A percentile compares a stretch with the other conserved stretches of the same genome.
phyloP scores from a whole-genome alignment of 2,888 invertebrate species.

The Synergus itoensis region DNA sequence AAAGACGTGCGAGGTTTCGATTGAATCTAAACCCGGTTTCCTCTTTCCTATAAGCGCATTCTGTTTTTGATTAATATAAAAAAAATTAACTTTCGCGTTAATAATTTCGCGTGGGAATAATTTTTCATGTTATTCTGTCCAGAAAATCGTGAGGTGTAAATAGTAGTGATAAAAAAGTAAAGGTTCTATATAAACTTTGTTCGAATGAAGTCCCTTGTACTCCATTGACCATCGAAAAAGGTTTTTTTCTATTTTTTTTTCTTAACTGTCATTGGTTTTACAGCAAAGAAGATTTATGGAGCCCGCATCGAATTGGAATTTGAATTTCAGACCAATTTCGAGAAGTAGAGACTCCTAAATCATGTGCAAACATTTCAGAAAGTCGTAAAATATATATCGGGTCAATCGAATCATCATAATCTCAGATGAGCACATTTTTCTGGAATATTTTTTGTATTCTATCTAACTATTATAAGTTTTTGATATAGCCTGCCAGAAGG shows the following conservation, averaged over 20 bases:
- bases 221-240: slow-evolving; percentile 20
- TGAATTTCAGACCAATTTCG: slow-evolving; percentile 24
- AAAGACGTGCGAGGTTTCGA: slow-evolving; percentile 33
- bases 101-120: too few relatives aligned
- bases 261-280: slow-evolving; percentile 20
- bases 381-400: too few relatives aligned
- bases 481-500: too few relatives aligned
- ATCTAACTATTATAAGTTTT: too few relatives aligned
- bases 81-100: slow-evolving; percentile 8
- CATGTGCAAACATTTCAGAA: too few relatives aligned
- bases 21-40: slow-evolving; percentile 19
- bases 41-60: neutral
- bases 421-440: too few relatives aligned
- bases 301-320: slow-evolving; percentile 1
- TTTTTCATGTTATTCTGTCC: slow-evolving; percentile 16
- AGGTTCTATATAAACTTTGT: neutral
- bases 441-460: too few relatives aligned
- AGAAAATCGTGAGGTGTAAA: slow-evolving; percentile 22
- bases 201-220: slow-evolving; percentile 14
- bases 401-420: too few relatives aligned
- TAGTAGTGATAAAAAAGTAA: slow-evolving; percentile 12
- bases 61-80: slow-evolving; percentile 5
- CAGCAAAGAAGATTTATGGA: slow-evolving; percentile 28
- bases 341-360: slow-evolving; percentile 12
- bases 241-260: neutral